A percentile compares a stretch with the other conserved stretches of the same genome.
These are phyloP conservation scores for Cryptosula pallasiana DNA, from an alignment of 2,888 invertebrate species.

Conservation along the genomic window DNA sequence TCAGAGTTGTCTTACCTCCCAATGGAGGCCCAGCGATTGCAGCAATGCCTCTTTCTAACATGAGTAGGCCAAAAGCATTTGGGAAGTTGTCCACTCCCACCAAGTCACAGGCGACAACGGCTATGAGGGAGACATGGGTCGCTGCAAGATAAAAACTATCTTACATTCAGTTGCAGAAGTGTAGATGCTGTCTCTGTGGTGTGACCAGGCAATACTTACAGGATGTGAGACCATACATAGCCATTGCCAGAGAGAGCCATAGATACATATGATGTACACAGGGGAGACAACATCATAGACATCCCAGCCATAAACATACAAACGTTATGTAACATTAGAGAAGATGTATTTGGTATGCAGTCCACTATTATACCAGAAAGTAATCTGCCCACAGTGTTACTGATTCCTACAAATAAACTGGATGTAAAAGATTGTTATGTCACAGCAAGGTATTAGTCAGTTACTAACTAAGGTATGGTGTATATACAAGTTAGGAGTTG, in stretches of 20 bases:
- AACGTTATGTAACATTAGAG: slow-evolving; percentile 29
- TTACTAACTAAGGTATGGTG: too few species aligned
- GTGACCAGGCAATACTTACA: slow-evolving; percentile 28
- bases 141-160: slow-evolving; percentile 26
- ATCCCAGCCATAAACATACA: slow-evolving; percentile 28
- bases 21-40: slow-evolving; percentile 30
- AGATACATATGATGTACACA: slow-evolving; percentile 24
- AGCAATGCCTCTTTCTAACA: slow-evolving; percentile 28
- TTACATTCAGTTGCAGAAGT: too few species aligned
- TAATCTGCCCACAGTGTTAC: slow-evolving; percentile 29
- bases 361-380: slow-evolving; percentile 27
- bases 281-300: slow-evolving; percentile 18
- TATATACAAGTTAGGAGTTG: too few species aligned
- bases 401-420: slow-evolving; percentile 27
- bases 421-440: too few species aligned
- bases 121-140: slow-evolving; percentile 29
- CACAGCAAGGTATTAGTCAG: too few species aligned
- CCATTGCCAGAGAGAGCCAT: slow-evolving; percentile 27
- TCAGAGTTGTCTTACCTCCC: slow-evolving; percentile 29
- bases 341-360: slow-evolving; percentile 25
- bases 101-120: slow-evolving; percentile 29
- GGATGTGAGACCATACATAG: slow-evolving; percentile 28
- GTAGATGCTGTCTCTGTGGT: too few species aligned
- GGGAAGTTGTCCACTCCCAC: slow-evolving; percentile 29
- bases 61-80: slow-evolving; percentile 30